phyloP scores from a whole-genome alignment of 2,888 invertebrate genomes.

The Monopis laevigella region DNA sequence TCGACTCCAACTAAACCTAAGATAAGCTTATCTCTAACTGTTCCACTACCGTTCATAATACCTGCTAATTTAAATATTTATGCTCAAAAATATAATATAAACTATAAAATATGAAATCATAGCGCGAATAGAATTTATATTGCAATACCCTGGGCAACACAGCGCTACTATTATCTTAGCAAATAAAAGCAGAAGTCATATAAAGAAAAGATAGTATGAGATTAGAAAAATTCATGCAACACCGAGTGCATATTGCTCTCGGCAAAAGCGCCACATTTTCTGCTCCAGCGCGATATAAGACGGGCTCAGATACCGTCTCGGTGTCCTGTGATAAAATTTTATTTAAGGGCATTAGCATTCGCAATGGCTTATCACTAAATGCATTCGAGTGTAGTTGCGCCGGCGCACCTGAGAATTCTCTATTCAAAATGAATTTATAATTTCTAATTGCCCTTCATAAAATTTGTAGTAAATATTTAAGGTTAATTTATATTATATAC shows the following conservation, averaged over 20 bases:
- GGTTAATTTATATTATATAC: too few relatives aligned
- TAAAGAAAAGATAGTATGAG: constrained; percentile 6
- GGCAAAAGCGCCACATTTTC: constrained; percentile 25
- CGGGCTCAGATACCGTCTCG: constrained; percentile 31
- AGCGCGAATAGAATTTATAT: too few relatives aligned
- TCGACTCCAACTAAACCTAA: constrained; percentile 24
- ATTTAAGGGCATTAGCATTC: constrained; percentile 48
- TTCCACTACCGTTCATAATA: too few relatives aligned
- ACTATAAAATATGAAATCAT: too few relatives aligned
- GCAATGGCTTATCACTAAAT: constrained; percentile 38
- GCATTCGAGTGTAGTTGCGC: constrained; percentile 28
- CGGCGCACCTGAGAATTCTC: constrained; percentile 30
- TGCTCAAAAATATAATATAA: too few relatives aligned
- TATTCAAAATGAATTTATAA: constrained; percentile 8
- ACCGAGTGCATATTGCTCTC: constrained; percentile 9
- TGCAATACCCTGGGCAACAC: too few relatives aligned
- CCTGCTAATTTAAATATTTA: too few relatives aligned
- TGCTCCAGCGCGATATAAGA: constrained; percentile 27
- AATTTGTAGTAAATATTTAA: too few relatives aligned
- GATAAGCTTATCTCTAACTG: too few relatives aligned
- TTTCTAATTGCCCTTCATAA: too few relatives aligned
- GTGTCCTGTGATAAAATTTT: constrained; percentile 44
- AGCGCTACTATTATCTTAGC: too few relatives aligned
- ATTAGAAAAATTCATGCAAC: constrained; percentile 10
- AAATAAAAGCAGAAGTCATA: constrained; percentile 1